Percentiles rank a stretch among this genome's conserved stretches.
These are phyloP conservation scores for Homarus gammarus DNA, from an alignment of 2,888 invertebrate species.

Conservation along the genomic window DNA sequence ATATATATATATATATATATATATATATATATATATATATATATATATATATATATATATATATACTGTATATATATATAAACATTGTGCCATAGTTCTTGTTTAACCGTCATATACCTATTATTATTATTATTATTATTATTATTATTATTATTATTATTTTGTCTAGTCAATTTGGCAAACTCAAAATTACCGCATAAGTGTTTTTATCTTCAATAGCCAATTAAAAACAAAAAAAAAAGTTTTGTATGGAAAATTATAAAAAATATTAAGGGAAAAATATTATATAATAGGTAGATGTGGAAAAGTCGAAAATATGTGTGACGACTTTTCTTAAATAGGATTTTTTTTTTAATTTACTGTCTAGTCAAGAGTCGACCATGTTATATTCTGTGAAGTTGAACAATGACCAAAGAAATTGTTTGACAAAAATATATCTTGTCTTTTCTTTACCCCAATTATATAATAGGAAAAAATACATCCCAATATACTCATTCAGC, in stretches of 20 bases:
- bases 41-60: too few relatives aligned
- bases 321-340: constrained; percentile 1
- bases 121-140: too few relatives aligned
- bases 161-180: constrained; percentile 54
- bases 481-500: neutral
- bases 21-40: too few relatives aligned
- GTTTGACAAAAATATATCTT: constrained; percentile 52
- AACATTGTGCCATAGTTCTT: constrained; percentile 24
- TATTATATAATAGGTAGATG: constrained; percentile 10
- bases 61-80: too few relatives aligned
- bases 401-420: constrained; percentile 66
- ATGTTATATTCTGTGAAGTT: constrained; percentile 53
- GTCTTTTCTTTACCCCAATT: constrained; percentile 21
- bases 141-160: too few relatives aligned
- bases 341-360: constrained; percentile 35
- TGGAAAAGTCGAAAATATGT: too few relatives aligned
- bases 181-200: constrained; percentile 38
- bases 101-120: neutral
- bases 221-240: too few relatives aligned
- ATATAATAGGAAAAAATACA: neutral
- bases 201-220: constrained; percentile 43
- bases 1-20: too few relatives aligned
- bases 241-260: constrained; percentile 24
- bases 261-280: constrained; percentile 10
- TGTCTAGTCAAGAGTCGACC: constrained; percentile 58